A percentile compares a stretch with the other conserved stretches of the same genome.
Evolutionary conservation across 2,888 invertebrate species (phyloP).

Genomic region (Serripes groenlandicus): DNA sequence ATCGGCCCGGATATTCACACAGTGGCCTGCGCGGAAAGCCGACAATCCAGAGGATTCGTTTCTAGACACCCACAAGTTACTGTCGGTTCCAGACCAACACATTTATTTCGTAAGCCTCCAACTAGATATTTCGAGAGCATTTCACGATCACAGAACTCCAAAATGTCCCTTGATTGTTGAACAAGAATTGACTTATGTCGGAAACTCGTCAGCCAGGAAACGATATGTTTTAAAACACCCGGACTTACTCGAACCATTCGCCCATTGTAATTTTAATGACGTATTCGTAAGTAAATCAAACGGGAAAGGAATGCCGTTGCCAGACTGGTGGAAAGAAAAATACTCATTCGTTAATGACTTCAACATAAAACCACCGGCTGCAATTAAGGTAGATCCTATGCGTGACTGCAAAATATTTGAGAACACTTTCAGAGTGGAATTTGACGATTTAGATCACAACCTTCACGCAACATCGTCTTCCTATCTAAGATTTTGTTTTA

Average conservation of each 20-base stretch:
- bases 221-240: constrained; percentile 33
- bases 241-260: constrained; percentile 8
- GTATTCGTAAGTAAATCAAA: constrained; percentile 35
- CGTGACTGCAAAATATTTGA: neutral
- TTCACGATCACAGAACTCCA: constrained; percentile 29
- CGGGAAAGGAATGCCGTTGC: constrained; percentile 40
- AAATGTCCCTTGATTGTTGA: constrained; percentile 51
- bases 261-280: constrained; percentile 46
- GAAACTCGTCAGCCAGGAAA: constrained; percentile 42
- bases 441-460: constrained; percentile 46
- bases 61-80: constrained; percentile 35
- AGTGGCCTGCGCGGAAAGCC: constrained; percentile 31
- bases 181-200: constrained; percentile 42
- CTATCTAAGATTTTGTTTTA: constrained; percentile 41
- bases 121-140: constrained; percentile 32
- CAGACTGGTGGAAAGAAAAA: constrained; percentile 59
- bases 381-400: neutral
- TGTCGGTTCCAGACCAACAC: constrained; percentile 19
- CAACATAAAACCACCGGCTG: constrained; percentile 1
- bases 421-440: constrained; percentile 31
- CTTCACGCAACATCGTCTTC: constrained; percentile 41
- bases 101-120: constrained; percentile 40
- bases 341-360: constrained; percentile 20
- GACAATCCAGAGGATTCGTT: constrained; percentile 26
- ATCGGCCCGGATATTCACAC: constrained; percentile 40